phyloP scores from a whole-genome alignment of 2,113 vertebrate species.

The Dendropsophus ebraccatus region DNA sequence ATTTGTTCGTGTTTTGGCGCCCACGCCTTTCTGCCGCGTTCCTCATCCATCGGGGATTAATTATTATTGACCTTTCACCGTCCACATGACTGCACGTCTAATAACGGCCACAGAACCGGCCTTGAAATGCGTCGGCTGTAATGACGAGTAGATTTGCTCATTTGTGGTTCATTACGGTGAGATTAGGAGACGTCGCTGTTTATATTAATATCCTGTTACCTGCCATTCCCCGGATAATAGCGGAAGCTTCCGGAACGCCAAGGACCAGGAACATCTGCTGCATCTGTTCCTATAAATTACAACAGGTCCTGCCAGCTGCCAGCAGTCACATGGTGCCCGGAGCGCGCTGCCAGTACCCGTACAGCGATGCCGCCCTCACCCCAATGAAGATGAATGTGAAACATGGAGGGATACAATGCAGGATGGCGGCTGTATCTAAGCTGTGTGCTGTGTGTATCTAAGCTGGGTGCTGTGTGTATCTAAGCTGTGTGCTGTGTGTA shows the following conservation, averaged over 20 bases:
- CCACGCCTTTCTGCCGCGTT: neutral
- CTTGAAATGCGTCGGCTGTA: neutral
- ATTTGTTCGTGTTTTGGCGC: neutral
- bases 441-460: too few species aligned
- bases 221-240: slow-evolving; percentile 17
- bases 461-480: too few species aligned
- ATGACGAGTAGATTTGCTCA: neutral
- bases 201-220: slow-evolving; percentile 41
- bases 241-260: neutral
- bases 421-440: too few species aligned
- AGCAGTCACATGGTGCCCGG: neutral
- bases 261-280: slow-evolving; percentile 27
- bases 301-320: slow-evolving; percentile 48
- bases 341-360: neutral
- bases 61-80: neutral
- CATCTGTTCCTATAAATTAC: slow-evolving; percentile 37
- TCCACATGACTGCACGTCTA: neutral
- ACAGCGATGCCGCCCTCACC: too few species aligned
- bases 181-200: slow-evolving; percentile 18
- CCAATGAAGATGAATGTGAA: too few species aligned
- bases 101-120: neutral
- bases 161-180: neutral
- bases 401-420: too few species aligned
- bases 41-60: neutral
- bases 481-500: too few species aligned